Evolutionary conservation across 2,113 vertebrate genomes (phyloP).

Genomic region (Semnornis frantzii): DNA sequence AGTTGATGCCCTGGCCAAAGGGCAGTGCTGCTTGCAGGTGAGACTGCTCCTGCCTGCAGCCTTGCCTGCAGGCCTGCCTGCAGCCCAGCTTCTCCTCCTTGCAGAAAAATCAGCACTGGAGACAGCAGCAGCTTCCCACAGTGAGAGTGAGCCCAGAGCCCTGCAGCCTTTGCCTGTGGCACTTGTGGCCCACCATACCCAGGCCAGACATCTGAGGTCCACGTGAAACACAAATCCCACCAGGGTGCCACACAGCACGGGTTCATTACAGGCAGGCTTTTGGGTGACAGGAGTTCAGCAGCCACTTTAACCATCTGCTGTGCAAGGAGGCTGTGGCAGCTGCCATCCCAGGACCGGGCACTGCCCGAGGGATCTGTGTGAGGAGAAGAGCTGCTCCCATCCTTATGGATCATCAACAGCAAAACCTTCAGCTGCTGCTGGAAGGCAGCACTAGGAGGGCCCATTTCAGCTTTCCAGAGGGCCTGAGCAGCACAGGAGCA

Average conservation of each 20-base stretch:
- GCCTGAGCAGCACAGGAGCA: neutral
- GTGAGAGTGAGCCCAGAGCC: neutral
- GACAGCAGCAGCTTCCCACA: neutral
- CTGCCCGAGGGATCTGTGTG: neutral
- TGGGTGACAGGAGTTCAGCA: neutral
- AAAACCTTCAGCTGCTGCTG: neutral
- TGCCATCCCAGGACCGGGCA: neutral
- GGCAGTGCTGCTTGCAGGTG: neutral
- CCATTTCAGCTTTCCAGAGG: neutral
- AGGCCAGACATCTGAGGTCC: neutral
- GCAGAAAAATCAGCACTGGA: neutral
- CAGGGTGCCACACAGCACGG: fast-evolving
- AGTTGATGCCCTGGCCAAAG: neutral
- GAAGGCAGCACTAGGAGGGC: neutral
- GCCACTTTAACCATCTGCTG: neutral
- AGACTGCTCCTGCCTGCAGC: neutral
- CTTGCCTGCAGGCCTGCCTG: neutral
- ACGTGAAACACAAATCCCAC: fast-evolving
- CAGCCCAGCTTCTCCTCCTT: fast-evolving
- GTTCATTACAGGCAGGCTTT: neutral
- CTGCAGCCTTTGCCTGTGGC: neutral
- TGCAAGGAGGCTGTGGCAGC: neutral
- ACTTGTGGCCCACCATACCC: fast-evolving
- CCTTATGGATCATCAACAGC: neutral
- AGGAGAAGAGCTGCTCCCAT: neutral